Base-by-base conservation (phyloP, 2,797 vertebrate species). In the Hirundo rustica region DNA sequence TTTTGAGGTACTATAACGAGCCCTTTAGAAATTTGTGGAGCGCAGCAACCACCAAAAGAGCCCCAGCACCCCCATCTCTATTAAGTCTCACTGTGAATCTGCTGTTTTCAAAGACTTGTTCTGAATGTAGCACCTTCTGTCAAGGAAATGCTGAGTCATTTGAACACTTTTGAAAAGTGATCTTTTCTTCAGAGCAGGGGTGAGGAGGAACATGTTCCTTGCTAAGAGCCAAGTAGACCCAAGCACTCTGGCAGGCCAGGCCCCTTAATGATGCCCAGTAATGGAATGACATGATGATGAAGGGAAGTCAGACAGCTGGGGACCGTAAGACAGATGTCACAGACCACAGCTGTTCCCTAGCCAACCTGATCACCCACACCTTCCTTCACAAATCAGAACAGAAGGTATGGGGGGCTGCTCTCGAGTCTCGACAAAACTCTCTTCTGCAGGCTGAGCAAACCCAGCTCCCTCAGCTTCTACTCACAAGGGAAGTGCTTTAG, bases 1-100 rank as follows among this genome's bases (percentile, higher is more conserved):
- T n/a, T 74, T 58, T 0, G 0, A 25, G n/a, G 32, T 44, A 54
- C 38, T 55, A 5, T 14, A 53, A 45, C 5, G 79, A 72, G 26
- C 13, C 22, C 30, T 74, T 57, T 25, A 51, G 54, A 85, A 21
- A 47, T 53, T 51, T 51, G 17, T 11, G 10, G 36, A 58, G 22
- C 13, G 3, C 36, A 60, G 30, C 3, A 30, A 66, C 20, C 27
- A 48, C 38, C 21, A 67, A 32, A 30, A 88, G 22, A 88, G 7
- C 36, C 29, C 18, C 30, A 66, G 10, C 21, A 64, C 1, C 11
- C 6, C n/a, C 12, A 26, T 26, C 8, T 36, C 44, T 89, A 1
- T 27, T 54, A 38, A 42, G 32, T 25, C 18, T 53, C 22, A 51
- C 11, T 44, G 9, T 26, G 14, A 89, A 75, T 65, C 54, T 19